Evolutionary conservation across 1,140 invertebrate species (phyloP).

Genomic region (Sycobia sp.): DNA sequence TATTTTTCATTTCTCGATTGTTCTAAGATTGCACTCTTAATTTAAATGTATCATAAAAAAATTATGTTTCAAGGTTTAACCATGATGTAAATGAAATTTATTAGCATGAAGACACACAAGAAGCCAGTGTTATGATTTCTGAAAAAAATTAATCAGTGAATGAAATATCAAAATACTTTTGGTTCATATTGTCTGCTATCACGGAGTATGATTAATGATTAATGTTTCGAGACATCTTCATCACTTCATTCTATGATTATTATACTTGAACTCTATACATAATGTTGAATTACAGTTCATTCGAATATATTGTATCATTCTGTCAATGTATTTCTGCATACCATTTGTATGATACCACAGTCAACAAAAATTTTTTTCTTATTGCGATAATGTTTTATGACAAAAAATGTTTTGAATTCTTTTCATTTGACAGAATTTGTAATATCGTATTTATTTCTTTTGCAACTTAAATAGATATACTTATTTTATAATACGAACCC

Average conservation of each 20-base stretch:
- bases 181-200: too few relatives aligned
- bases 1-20: too few relatives aligned
- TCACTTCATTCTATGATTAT: too few relatives aligned
- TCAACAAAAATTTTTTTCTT: conserved; percentile 19
- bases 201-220: too few relatives aligned
- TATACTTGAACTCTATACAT: too few relatives aligned
- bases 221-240: too few relatives aligned
- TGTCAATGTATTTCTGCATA: conserved; percentile 26
- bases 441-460: too few relatives aligned
- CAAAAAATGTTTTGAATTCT: too few relatives aligned
- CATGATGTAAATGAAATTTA: conserved; percentile 23
- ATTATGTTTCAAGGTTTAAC: conserved; percentile 2
- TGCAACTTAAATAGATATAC: too few relatives aligned
- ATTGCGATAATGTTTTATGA: conserved; percentile 3
- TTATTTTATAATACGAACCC: conserved; percentile 62
- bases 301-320: conserved; percentile 22
- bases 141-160: conserved; percentile 19
- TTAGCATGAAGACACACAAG: conserved; percentile 39
- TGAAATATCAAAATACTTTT: conserved; percentile 15
- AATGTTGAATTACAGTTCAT: too few relatives aligned
- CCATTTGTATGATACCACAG: conserved; percentile 28
- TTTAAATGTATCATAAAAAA: too few relatives aligned
- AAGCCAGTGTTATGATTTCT: conserved; percentile 35
- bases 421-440: not conserved
- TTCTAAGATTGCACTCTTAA: too few relatives aligned